Conservation (phyloP, 2,888 invertebrate species). For the Drosophila flavopinicola region DNA sequence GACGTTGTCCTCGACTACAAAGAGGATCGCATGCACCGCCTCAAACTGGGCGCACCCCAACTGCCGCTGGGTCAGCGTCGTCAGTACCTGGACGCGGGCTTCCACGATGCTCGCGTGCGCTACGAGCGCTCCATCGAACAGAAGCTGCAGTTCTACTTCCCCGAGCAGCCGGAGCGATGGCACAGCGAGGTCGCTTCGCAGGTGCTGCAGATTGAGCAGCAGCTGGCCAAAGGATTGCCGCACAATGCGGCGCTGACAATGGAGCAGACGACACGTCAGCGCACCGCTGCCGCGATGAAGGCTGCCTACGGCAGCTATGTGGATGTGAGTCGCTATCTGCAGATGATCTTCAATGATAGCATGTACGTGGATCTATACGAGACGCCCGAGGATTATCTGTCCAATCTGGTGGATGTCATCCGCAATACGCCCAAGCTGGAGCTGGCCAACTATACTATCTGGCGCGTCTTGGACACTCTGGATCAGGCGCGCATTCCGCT, state of each 20-base stretch:
- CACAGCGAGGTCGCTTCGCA: conserved; percentile 74
- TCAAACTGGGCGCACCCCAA: conserved; percentile 80
- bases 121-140: conserved; percentile 60
- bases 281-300: conserved; percentile 72
- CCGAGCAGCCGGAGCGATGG: conserved; percentile 70
- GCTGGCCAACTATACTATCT: conserved; percentile 83
- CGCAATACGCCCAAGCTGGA: conserved; percentile 75
- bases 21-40: conserved; percentile 74
- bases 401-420: conserved; percentile 77
- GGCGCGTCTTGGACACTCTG: conserved; percentile 78
- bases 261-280: conserved; percentile 74
- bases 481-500: conserved; percentile 65
- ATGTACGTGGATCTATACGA: conserved; percentile 78
- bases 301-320: conserved; percentile 78
- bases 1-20: conserved; percentile 78
- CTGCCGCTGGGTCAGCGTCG: conserved; percentile 63
- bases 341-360: conserved; percentile 78
- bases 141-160: conserved; percentile 72
- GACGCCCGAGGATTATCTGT: conserved; percentile 78
- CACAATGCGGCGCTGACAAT: conserved; percentile 70
- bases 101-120: conserved; percentile 50
- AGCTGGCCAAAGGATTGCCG: conserved; percentile 79
- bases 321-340: conserved; percentile 79
- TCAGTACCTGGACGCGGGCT: conserved; percentile 61
- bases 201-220: conserved; percentile 73